Evolutionary conservation across 2,888 invertebrate genomes (phyloP), one percentile per base, ranked within the genome.

Genomic region (Hesperia comma): DNA sequence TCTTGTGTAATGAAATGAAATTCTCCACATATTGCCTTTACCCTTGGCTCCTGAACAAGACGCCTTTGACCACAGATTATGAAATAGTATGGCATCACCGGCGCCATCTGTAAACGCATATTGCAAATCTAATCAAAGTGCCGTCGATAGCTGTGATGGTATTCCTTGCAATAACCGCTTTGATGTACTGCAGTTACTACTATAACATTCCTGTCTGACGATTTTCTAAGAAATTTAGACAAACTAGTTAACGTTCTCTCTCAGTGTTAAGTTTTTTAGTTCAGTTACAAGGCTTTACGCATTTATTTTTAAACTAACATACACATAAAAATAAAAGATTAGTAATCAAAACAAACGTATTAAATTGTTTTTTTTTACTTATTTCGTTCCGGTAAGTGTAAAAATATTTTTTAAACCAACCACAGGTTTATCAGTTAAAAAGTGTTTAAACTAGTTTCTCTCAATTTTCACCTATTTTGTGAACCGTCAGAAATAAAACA

Each of bases 1-100:
- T 58, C 43, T 43, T 46, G 43, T 58, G 51, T 51, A 46, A 46
- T 49, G 19, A 19, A 32, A 58, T 58, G 41, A 58, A 58, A 58
- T 58, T 58, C 58, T 32, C 46, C 32, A 2, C 58, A 58, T 58
- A 58, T 26, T 26, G 41, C 21, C 43, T 32, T 40, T 55, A 8
- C 32, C 33, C 49, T 49, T 49, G 49, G 32, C 12, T 40, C 37
- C 37, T 56, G 40, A 17, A 15, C 54, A 54, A 57, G 57, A 57
- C 19, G 57, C 37, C 58, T 58, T 58, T 58, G 58, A 58, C n/a
- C 53, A 53, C 58, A 32, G 55, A 40, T 56, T 56, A 56, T 56
- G 37, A 33, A 40, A 56, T 43, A 43, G 17, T 41, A 19, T 57
- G 41, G 58, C 58, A 43, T 41, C 41, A 46, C 41, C 10, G 58